Percentiles rank a stretch among this genome's conserved stretches.
phyloP scores from a whole-genome alignment of 2,113 vertebrate species.

The Dendrocopos noguchii region DNA sequence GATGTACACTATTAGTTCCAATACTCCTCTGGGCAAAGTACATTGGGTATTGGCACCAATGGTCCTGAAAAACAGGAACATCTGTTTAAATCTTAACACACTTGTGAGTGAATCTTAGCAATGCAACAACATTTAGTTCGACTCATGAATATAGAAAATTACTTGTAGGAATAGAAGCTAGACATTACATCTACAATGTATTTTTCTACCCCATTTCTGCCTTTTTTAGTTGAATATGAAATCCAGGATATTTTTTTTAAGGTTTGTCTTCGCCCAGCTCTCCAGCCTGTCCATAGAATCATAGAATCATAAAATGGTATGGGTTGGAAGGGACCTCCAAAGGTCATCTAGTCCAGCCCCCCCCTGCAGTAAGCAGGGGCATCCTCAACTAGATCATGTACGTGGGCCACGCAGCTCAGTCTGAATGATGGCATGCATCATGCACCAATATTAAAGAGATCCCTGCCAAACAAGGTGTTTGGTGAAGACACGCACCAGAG shows the following conservation, averaged over 20 bases:
- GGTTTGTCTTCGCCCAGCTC: too few relatives aligned
- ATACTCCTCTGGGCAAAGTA: slow-evolving; percentile 32
- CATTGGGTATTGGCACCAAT: neutral
- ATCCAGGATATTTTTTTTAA: neutral
- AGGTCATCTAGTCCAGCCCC: too few relatives aligned
- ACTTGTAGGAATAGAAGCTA: neutral
- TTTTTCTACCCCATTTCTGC: neutral
- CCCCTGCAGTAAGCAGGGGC: too few relatives aligned
- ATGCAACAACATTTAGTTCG: neutral
- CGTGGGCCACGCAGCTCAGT: neutral
- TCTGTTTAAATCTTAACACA: slow-evolving; percentile 26
- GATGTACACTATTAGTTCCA: slow-evolving; percentile 13
- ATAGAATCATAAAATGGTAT: too few relatives aligned
- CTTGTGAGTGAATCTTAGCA: neutral
- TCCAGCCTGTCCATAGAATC: too few relatives aligned
- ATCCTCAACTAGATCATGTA: too few relatives aligned
- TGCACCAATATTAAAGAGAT: neutral
- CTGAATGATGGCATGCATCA: neutral
- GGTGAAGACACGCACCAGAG: slow-evolving; percentile 14
- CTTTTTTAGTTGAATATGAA: neutral
- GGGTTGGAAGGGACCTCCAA: too few relatives aligned
- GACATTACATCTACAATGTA: neutral
- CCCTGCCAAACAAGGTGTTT: neutral
- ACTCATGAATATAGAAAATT: neutral
- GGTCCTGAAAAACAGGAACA: slow-evolving; percentile 5